Evolutionary conservation across 92 coral and sea anemone genomes (phyloP).

Genomic region (Umimayanthus chanpuru): DNA sequence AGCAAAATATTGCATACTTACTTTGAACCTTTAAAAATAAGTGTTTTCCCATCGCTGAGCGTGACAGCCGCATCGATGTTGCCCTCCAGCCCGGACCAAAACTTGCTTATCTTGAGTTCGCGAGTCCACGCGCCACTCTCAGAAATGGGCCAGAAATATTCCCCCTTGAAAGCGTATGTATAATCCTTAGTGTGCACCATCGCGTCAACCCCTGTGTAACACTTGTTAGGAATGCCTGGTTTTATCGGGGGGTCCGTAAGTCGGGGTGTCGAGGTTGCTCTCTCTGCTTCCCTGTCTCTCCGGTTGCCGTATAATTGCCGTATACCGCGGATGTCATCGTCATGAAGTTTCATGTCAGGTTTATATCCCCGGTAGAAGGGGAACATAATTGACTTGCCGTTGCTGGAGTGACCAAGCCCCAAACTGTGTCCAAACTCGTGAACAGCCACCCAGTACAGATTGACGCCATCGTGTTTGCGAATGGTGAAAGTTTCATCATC

Average conservation of each 20-base stretch:
- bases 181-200: constrained; percentile 62
- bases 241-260: constrained; percentile 50
- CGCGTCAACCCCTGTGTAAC: constrained; percentile 68
- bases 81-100: constrained; percentile 81
- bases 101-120: constrained; percentile 67
- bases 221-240: constrained; percentile 64
- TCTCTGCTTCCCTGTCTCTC: constrained; percentile 30
- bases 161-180: constrained; percentile 86
- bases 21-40: constrained; percentile 82
- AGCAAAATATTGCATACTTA: neutral
- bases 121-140: constrained; percentile 68
- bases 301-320: constrained; percentile 79
- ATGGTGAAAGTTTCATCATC: constrained; percentile 82
- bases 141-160: constrained; percentile 86
- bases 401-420: constrained; percentile 87
- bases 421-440: constrained; percentile 96
- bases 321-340: constrained; percentile 85
- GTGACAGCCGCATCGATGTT: constrained; percentile 86
- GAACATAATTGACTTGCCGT: constrained; percentile 78
- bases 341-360: constrained; percentile 62
- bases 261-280: constrained; percentile 30
- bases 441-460: constrained; percentile 87
- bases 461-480: constrained; percentile 54
- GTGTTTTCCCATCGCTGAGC: constrained; percentile 65
- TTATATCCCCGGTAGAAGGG: constrained; percentile 83